Percentiles rank a stretch among this genome's conserved stretches.
phyloP scores from a whole-genome alignment of 53 echinoderm and acorn worm species.

The Temnopleurus reevesii region DNA sequence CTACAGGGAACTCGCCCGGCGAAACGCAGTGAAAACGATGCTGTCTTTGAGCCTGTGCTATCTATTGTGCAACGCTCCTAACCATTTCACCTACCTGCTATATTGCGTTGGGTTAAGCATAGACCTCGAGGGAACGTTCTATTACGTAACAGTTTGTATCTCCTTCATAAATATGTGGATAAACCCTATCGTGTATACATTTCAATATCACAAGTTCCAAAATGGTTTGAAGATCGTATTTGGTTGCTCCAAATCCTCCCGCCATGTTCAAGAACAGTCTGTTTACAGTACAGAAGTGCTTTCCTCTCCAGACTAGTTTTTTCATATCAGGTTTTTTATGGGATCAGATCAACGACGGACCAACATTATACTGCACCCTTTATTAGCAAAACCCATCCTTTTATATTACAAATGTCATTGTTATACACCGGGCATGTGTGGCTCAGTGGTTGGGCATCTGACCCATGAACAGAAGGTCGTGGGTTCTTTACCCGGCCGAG shows the following conservation, averaged over 20 bases:
- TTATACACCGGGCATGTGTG: too few species aligned
- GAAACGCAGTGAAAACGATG: slow-evolving; percentile 61
- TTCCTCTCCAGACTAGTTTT: too few species aligned
- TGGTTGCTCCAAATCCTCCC: not conserved
- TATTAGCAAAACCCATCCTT: too few species aligned
- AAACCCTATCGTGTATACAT: slow-evolving; percentile 67
- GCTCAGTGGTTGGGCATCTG: too few species aligned
- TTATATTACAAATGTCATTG: too few species aligned
- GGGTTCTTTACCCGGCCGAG: too few species aligned
- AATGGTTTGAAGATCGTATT: slow-evolving; percentile 35
- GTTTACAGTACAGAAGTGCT: too few species aligned
- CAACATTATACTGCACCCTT: too few species aligned
- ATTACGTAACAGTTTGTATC: slow-evolving; percentile 40
- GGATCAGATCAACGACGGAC: too few species aligned
- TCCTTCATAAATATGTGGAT: slow-evolving; percentile 65
- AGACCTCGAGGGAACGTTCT: slow-evolving; percentile 29
- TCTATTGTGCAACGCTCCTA: slow-evolving; percentile 61
- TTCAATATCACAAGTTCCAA: slow-evolving; percentile 63
- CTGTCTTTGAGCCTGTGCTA: slow-evolving; percentile 43
- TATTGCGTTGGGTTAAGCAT: slow-evolving; percentile 51
- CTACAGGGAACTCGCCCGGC: slow-evolving; percentile 4
- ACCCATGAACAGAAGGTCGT: too few species aligned
- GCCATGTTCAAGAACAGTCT: too few species aligned
- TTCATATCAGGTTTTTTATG: too few species aligned
- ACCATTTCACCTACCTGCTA: slow-evolving; percentile 55